Evolutionary conservation across 2,888 invertebrate genomes (phyloP).

Genomic region (Caradrina clavipalpis): DNA sequence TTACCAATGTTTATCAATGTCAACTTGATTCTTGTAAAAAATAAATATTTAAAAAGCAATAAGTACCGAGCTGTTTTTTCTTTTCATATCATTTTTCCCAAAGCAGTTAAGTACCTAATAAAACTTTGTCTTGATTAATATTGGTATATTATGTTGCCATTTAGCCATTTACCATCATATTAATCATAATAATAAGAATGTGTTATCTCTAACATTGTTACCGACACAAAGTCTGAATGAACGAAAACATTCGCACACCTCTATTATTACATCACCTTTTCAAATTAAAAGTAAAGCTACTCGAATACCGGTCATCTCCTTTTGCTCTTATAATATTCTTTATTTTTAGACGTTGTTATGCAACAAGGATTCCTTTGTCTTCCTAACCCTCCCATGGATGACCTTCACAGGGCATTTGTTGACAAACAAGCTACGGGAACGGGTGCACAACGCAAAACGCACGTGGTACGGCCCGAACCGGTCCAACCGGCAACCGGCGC

Average conservation of each 20-base stretch:
- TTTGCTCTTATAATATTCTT: constrained; percentile 50
- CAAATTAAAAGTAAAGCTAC: constrained; percentile 51
- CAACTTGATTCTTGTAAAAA: constrained; percentile 5
- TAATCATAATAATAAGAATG: background rate
- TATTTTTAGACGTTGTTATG: constrained; percentile 68
- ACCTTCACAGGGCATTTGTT: constrained; percentile 90
- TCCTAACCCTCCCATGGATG: constrained; percentile 82
- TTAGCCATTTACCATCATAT: constrained; percentile 2
- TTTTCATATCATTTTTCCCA: no score
- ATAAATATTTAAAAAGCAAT: no score
- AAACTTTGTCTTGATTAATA: background rate
- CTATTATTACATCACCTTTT: constrained; percentile 71
- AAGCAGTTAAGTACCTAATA: no score
- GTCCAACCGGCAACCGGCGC: constrained; percentile 87
- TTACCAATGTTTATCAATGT: constrained; percentile 3
- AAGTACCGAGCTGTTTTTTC: no score
- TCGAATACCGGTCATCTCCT: constrained; percentile 50
- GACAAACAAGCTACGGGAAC: constrained; percentile 88
- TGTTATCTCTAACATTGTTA: constrained; percentile 41
- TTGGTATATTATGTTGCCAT: background rate
- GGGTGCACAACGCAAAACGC: constrained; percentile 83
- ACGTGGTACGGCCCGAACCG: constrained; percentile 87
- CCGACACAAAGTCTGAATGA: constrained; percentile 64
- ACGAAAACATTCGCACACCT: constrained; percentile 57
- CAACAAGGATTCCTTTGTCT: constrained; percentile 82